phyloP scores from a whole-genome alignment of 2,113 vertebrate genomes.

The Saguinus imperator region DNA sequence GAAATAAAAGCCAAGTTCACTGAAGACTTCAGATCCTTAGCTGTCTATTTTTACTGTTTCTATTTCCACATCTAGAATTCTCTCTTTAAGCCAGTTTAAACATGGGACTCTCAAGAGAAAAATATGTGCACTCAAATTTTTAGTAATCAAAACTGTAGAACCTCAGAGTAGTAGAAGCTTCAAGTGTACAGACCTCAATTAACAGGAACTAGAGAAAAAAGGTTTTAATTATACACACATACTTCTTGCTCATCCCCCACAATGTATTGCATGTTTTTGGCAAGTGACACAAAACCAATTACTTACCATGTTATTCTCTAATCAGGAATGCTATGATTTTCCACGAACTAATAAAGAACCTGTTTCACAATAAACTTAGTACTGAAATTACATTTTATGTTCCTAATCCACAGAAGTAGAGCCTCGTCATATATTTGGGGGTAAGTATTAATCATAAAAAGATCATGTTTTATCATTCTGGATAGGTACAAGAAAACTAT shows the following conservation, averaged over 20 bases:
- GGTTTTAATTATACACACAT: not conserved
- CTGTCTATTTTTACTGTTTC: conserved; percentile 45
- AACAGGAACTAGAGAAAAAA: not conserved
- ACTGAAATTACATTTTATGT: conserved; percentile 38
- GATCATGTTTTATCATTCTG: not conserved
- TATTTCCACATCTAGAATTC: conserved; percentile 39
- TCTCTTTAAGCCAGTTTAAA: conserved; percentile 46
- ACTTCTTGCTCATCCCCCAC: not conserved
- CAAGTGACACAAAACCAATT: conserved; percentile 14
- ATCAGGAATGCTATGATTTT: conserved; percentile 1
- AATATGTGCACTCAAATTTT: conserved; percentile 11
- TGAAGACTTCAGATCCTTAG: not conserved
- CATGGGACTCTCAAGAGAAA: conserved; percentile 10
- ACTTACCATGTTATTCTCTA: conserved; percentile 12
- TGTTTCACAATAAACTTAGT: conserved; percentile 28
- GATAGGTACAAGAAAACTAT: conserved; percentile 29
- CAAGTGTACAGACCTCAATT: not conserved
- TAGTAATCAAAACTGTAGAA: conserved; percentile 42
- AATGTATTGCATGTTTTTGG: not conserved
- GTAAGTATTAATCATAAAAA: conserved; percentile 27
- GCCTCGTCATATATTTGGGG: not conserved
- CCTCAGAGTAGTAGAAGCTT: not conserved
- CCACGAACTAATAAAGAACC: conserved; percentile 29
- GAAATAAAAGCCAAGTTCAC: conserved; percentile 2
- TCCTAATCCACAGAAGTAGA: conserved; percentile 5